Base-by-base conservation (phyloP, 2,888 invertebrate genomes). In the Odontocerum albicorne region DNA sequence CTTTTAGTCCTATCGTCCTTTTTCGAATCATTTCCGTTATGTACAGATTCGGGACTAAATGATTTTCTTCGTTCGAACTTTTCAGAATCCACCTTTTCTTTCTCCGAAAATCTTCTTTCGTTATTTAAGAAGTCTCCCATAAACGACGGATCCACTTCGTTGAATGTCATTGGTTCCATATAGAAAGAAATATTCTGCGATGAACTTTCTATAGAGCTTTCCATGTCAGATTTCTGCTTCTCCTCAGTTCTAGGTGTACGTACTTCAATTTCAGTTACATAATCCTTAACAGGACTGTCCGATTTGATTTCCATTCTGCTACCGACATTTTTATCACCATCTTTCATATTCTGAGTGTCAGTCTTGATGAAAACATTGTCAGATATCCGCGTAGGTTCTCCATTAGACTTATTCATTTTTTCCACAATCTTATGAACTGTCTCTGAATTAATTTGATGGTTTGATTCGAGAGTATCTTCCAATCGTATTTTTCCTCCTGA, bases 261-360 rank as follows among this genome's bases (percentile, higher is more conserved):
- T 0, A 88, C 87, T 70, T 87, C 85, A 54, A 88, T 88, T 72
- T 88, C 88, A 33, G 87, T 88, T 22, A 88, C 79, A 65, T 86
- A 87, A 19, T 85, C 84, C 64, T 79, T 68, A 27, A 71, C 71
- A 8, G 72, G 71, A 3, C 64, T 63, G 3, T 33, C 19, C 4
- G 38, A 21, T 21, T 50, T 46, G 3, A 43, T 39, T 46, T 45
- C 47, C 51, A 51, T 51, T 31, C 31, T 33, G 21, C 17, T 43
- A 10, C 40, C 47, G 10, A 43, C 38, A 1, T 44, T 20, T 8
- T 27, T 35, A 6, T 43, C 38, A 13, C 31, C 32, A 4, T 22
- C 44, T 31, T 47, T 31, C 66, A 66, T 40, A 66, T 62, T 3
- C 66, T 66, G 3, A 66, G 65, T 16, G 15, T 55, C 51, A 13